Evolutionary conservation across 2,888 invertebrate genomes (phyloP).

Genomic region (Carpatolechia fugitivella): DNA sequence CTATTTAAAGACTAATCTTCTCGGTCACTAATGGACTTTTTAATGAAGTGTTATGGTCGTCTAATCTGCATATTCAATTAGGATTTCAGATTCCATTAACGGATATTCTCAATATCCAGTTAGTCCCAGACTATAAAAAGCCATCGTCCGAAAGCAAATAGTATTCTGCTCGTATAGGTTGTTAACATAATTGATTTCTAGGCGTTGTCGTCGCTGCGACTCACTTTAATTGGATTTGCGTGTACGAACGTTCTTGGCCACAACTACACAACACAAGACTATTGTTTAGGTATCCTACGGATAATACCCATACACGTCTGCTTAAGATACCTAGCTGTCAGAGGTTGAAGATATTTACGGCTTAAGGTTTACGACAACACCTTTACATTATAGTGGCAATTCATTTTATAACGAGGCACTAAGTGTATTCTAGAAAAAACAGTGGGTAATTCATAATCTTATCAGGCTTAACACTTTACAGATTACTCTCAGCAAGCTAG

Average conservation of each 20-base stretch:
- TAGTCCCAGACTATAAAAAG: not conserved
- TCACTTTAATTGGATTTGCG: constrained; percentile 47
- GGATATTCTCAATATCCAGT: not conserved
- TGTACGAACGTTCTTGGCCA: constrained; percentile 53
- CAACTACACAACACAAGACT: constrained; percentile 41
- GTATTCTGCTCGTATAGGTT: constrained; percentile 6
- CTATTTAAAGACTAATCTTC: too few relatives aligned
- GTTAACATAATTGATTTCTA: constrained; percentile 37
- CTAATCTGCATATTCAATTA: not conserved
- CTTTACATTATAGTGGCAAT: not conserved
- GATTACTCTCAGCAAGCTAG: too few relatives aligned
- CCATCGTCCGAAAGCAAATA: not conserved
- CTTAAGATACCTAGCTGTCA: constrained; percentile 3
- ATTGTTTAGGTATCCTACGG: constrained; percentile 30
- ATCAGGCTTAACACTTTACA: too few relatives aligned
- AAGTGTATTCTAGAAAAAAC: too few relatives aligned
- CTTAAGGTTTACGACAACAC: not conserved
- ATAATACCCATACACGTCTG: constrained; percentile 2
- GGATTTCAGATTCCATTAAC: not conserved
- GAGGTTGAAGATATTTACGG: constrained; percentile 1
- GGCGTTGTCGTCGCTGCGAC: constrained; percentile 33
- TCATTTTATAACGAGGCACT: not conserved
- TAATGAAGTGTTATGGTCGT: too few relatives aligned
- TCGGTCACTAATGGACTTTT: too few relatives aligned
- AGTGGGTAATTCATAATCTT: too few relatives aligned